phyloP scores from a whole-genome alignment of 2,888 invertebrate genomes.

The Agrochola lychnidis region DNA sequence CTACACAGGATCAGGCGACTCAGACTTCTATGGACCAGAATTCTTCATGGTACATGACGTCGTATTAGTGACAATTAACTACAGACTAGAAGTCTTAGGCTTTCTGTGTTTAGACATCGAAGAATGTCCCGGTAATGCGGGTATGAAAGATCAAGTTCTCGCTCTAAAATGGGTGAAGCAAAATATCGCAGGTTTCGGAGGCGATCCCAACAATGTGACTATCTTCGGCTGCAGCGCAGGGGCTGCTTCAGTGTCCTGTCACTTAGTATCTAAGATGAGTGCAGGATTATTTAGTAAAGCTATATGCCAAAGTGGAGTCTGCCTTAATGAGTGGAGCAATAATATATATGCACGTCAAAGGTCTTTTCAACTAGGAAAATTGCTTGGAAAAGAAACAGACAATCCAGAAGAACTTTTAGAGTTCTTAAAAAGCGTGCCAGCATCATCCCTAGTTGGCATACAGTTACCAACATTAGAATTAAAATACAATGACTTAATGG shows the following conservation, averaged over 20 bases:
- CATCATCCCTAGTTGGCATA: conserved; percentile 78
- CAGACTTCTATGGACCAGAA: conserved; percentile 87
- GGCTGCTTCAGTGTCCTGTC: conserved; percentile 81
- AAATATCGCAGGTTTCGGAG: conserved; percentile 85
- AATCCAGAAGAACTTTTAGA: conserved; percentile 80
- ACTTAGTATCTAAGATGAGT: conserved; percentile 86
- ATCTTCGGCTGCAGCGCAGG: conserved; percentile 89
- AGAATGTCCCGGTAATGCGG: conserved; percentile 88
- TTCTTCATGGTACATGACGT: conserved; percentile 85
- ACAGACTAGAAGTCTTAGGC: conserved; percentile 87
- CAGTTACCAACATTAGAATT: conserved; percentile 78
- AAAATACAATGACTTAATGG: conserved; percentile 77
- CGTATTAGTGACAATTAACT: conserved; percentile 87
- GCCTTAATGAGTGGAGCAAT: conserved; percentile 86
- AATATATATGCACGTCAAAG: conserved; percentile 80
- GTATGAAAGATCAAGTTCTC: conserved; percentile 88
- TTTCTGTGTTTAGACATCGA: conserved; percentile 86
- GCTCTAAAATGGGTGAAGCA: conserved; percentile 87
- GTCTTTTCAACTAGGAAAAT: conserved; percentile 85
- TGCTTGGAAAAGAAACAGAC: conserved; percentile 83
- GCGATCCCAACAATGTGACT: conserved; percentile 84
- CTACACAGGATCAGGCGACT: conserved; percentile 88
- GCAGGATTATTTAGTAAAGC: conserved; percentile 85
- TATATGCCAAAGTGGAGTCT: conserved; percentile 88
- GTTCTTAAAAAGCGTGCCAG: conserved; percentile 79